phyloP scores from a whole-genome alignment of 2,888 invertebrate species.

The Anthrax anthrax region DNA sequence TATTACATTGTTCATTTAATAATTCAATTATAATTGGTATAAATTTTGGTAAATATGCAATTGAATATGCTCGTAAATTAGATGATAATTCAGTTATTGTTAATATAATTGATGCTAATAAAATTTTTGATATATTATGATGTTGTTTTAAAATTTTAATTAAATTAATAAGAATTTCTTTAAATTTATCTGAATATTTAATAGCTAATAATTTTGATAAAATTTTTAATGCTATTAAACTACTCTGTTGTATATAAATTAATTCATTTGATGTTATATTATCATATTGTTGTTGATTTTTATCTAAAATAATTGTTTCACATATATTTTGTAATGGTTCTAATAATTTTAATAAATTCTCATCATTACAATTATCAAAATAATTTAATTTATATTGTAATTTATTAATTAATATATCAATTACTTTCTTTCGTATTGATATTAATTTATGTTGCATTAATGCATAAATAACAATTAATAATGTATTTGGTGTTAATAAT shows the following conservation, averaged over 20 bases:
- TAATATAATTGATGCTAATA: conserved; percentile 57
- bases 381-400: conserved; percentile 53
- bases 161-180: conserved; percentile 50
- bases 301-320: conserved; percentile 37
- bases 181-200: conserved; percentile 53
- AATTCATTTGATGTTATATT: conserved; percentile 39
- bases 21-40: conserved; percentile 61
- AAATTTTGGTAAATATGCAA: conserved; percentile 59
- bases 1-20: conserved; percentile 48
- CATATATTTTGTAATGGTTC: conserved; percentile 47
- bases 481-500: conserved; percentile 62
- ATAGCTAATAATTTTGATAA: conserved; percentile 58
- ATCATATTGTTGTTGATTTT: conserved; percentile 30
- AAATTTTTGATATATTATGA: conserved; percentile 25
- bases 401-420: conserved; percentile 75
- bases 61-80: conserved; percentile 58
- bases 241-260: conserved; percentile 64
- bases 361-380: conserved; percentile 39
- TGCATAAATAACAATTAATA: conserved; percentile 61
- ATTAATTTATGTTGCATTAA: conserved; percentile 55
- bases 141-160: conserved; percentile 36
- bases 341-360: conserved; percentile 43
- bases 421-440: conserved; percentile 60
- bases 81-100: conserved; percentile 67
- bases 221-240: conserved; percentile 67